Conservation (phyloP, 2,888 invertebrate species). For the Bugulina stolonifera region DNA sequence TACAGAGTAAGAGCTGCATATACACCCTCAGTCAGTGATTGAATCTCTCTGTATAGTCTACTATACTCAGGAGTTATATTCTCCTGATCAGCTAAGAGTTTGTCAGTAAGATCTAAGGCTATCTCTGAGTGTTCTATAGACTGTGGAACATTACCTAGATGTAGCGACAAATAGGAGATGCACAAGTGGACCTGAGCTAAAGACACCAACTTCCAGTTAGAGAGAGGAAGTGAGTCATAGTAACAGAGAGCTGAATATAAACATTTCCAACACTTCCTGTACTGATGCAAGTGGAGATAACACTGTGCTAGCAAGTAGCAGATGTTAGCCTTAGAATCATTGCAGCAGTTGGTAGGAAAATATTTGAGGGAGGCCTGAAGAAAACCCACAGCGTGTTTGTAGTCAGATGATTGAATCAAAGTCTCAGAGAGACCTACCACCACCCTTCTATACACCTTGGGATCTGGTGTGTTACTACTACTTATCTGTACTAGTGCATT, state of each 20-base stretch:
- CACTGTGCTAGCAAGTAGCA: background rate
- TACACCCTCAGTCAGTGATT: background rate
- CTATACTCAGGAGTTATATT: background rate
- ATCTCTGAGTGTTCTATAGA: background rate
- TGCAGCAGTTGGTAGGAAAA: background rate
- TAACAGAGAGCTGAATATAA: background rate
- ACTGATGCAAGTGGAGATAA: background rate
- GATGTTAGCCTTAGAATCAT: background rate
- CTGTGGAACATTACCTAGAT: background rate
- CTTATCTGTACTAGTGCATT: background rate
- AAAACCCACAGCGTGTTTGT: background rate
- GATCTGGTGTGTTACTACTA: background rate
- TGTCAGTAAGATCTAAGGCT: background rate
- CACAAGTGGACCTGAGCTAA: background rate
- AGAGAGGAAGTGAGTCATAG: background rate
- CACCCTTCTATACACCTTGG: background rate
- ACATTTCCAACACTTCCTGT: background rate
- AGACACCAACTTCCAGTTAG: background rate
- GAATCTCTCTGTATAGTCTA: background rate
- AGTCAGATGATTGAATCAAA: background rate
- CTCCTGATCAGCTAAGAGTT: background rate
- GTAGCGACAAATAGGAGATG: background rate
- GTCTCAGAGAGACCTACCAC: background rate
- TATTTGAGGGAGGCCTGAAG: background rate
- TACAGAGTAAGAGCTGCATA: background rate